Base-by-base conservation (phyloP, 2,888 invertebrate species). In the Tipula confusa region DNA sequence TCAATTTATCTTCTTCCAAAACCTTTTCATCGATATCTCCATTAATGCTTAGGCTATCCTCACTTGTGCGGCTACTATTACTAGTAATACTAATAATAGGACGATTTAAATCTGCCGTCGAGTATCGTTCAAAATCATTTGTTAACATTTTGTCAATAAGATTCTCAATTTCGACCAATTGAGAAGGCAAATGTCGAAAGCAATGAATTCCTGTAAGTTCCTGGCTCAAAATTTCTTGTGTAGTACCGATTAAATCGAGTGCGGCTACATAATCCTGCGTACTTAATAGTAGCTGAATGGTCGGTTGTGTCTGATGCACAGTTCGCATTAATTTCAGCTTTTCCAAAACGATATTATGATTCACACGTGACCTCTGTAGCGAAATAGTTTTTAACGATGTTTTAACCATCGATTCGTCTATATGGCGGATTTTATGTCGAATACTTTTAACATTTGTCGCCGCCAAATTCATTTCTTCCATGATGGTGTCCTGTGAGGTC, bases 181-280 rank as follows among this genome's bases (percentile, higher is more conserved):
- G 99, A 84, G 97, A 97, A 84, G 98, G 96, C 85, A 99, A 91
- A 91, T 99, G 98, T 86, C 98, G 94, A 88, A 99, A 97, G 88
- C 98, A 96, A 87, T 97, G 96, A 82, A 99, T 93, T 15, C 98
- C 98, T 85, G 96, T 94, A 79, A 99, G 91, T 88, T 97, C 97
- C 86, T 96, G 95, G 9, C 94, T 92, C 38, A 99, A 91, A 84
- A 98, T 96, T 89, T 97, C 98, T 90, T 98, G 97, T 1, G 99
- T 98, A 2, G 98, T 98, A 85, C 96, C 94, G 86, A 99, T 99
- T 84, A 99, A 92, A 90, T 99, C 99, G 84, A 99, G 91, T 0
- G 99, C 99, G 64, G 97, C 98, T 43, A 98, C 98, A 91, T 98
- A 99, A 90, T 99, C 99, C 85, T 97, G 97, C 9, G 97, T 97